Evolutionary conservation across 1,140 invertebrate species (phyloP), one percentile per base, ranked within the genome.

Genomic region (Schlechtendalia chinensis): DNA sequence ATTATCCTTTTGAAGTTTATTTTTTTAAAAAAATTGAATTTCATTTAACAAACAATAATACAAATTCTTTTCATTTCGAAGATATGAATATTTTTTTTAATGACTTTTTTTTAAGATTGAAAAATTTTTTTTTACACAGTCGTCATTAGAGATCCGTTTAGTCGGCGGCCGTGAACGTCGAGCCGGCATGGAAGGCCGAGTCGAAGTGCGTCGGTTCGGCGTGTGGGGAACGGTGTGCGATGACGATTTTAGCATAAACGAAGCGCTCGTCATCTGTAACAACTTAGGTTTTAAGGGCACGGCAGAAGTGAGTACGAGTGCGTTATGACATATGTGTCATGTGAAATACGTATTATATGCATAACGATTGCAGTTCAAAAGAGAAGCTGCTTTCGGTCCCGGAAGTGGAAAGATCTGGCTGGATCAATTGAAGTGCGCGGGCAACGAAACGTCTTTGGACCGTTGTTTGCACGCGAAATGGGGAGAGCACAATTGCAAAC

Each of bases 181-280:
- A n/a, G 79, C 47, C 11, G 89, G 86, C 0, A 85, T 86, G 27
- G 89, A 91, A 85, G 93, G 93, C 1, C 86, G 91, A 59, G 86
- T 94, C 0, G 92, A 94, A 86, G 88, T 94, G 0, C 87, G 88
- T 81, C 89, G 91, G 83, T 88, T 89, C 82, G 91, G 90, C 8
- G 87, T 90, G 5, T 94, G 93, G 93, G 92, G 93, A 1, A 92
- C 91, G 1, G 87, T 94, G 17, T 94, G 93, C 84, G 93, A 94
- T 83, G 93, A 94, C 83, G 90, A 91, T 83, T 94, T 93, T 83
- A 90, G 89, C 47, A 84, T 87, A 22, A 87, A 88, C 72, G 88
- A 91, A 11, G 93, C 92, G 0, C 87, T 87, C 83, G 90, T 92
- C 1, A 88, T 91, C 16, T 93, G 91, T 82, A 87, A 87, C 74